Evolutionary conservation across 2,113 vertebrate species (phyloP).

Genomic region (Plotosus lineatus): DNA sequence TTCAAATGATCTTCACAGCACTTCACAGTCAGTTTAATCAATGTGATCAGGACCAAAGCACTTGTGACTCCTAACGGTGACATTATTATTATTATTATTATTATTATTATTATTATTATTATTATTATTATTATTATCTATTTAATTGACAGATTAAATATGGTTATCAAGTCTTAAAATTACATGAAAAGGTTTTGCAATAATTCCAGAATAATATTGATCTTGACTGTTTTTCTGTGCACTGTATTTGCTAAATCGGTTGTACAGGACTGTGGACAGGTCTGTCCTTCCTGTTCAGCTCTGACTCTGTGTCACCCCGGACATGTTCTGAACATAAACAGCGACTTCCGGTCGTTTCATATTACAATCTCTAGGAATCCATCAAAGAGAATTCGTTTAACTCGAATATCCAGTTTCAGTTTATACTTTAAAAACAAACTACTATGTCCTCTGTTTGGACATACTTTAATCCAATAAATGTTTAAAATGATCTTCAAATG

Average conservation of each 20-base stretch:
- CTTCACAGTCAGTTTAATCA: too few species aligned
- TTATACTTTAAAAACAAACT: background rate
- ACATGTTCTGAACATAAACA: constrained; percentile 32
- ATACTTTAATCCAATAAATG: background rate
- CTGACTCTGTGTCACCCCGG: background rate
- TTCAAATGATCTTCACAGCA: too few species aligned
- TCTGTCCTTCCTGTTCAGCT: constrained; percentile 3
- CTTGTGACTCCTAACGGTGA: too few species aligned
- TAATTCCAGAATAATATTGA: background rate
- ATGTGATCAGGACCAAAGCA: too few species aligned
- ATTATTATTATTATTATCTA: background rate
- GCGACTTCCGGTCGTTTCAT: constrained; percentile 21
- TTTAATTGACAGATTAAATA: background rate
- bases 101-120: background rate
- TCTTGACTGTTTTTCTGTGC: background rate
- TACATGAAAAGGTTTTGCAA: background rate
- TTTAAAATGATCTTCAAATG: background rate
- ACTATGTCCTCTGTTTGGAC: background rate
- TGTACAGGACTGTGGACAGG: background rate
- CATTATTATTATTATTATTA: too few species aligned
- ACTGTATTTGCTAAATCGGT: background rate
- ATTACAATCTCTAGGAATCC: constrained; percentile 30
- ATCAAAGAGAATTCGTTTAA: background rate
- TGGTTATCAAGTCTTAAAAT: background rate
- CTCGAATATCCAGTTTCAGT: background rate